Conservation (phyloP, 2,113 vertebrate genomes). For the Circaetus gallicus region DNA sequence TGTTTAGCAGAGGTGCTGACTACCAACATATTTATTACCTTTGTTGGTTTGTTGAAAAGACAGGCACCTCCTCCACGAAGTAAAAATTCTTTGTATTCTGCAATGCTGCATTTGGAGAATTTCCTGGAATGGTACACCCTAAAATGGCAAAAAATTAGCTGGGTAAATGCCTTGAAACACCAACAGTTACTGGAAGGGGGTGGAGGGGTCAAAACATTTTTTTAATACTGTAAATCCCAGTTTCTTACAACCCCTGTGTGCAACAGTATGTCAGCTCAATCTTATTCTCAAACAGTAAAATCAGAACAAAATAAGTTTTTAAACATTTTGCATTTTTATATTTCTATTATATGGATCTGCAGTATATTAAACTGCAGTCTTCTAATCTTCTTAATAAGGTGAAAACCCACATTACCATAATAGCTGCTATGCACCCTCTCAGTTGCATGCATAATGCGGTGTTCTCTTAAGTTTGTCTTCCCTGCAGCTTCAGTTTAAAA, state of each 20-base stretch:
- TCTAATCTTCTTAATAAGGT: background rate
- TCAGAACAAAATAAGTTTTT: background rate
- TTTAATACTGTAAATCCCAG: constrained; percentile 25
- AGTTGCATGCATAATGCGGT: background rate
- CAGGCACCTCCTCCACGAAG: constrained; percentile 92
- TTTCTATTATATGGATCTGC: background rate
- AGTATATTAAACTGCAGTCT: background rate
- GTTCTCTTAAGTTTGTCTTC: background rate
- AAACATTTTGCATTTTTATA: background rate
- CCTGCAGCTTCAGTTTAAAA: background rate
- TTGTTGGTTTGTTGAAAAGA: constrained; percentile 94
- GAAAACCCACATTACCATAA: background rate
- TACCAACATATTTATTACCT: constrained; percentile 73
- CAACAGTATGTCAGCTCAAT: background rate
- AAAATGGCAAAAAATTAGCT: constrained; percentile 40
- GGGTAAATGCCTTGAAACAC: constrained; percentile 5
- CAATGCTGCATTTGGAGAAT: constrained; percentile 96
- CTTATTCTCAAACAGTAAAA: background rate
- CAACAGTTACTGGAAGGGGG: background rate
- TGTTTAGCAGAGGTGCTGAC: background rate
- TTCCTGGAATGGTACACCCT: constrained; percentile 90
- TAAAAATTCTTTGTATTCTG: constrained; percentile 93
- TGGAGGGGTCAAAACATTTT: background rate
- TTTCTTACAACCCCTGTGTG: constrained; percentile 33
- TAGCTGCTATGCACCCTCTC: background rate